A percentile compares a stretch with the other conserved stretches of the same genome.
These are phyloP conservation scores for Theretra japonica DNA, from an alignment of 2,888 invertebrate genomes.

Conservation along the genomic window DNA sequence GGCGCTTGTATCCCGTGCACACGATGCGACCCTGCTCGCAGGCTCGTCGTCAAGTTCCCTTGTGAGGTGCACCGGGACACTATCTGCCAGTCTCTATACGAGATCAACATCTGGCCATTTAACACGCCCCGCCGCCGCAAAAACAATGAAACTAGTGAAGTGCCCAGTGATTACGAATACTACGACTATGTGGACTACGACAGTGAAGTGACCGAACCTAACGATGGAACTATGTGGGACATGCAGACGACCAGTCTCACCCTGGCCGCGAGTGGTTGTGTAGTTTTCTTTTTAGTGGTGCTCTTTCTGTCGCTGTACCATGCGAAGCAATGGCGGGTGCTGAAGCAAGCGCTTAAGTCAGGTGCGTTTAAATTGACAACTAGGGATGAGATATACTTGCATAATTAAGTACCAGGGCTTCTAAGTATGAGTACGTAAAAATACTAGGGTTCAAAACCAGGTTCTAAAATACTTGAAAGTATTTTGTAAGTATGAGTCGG, in stretches of 20 bases:
- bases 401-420: no score
- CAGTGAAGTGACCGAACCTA: constrained; percentile 69
- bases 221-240: constrained; percentile 86
- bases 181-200: constrained; percentile 76
- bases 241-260: constrained; percentile 90
- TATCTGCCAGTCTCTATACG: constrained; percentile 88
- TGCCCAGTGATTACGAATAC: constrained; percentile 71
- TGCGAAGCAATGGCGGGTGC: constrained; percentile 91
- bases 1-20: constrained; percentile 89
- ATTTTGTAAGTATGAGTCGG: no score
- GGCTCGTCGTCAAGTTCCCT: constrained; percentile 87
- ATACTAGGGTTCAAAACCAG: no score
- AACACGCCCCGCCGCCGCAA: constrained; percentile 61
- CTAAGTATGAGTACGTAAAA: no score
- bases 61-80: constrained; percentile 91
- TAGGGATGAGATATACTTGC: no score
- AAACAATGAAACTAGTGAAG: constrained; percentile 60
- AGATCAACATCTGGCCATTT: constrained; percentile 87
- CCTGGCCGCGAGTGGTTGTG: constrained; percentile 90
- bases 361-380: constrained; percentile 86
- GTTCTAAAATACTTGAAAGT: no score
- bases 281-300: constrained; percentile 91
- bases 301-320: constrained; percentile 90
- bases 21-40: constrained; percentile 85
- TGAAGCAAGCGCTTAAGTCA: constrained; percentile 91